Evolutionary conservation across 2,113 vertebrate genomes (phyloP).

Genomic region (Cariama cristata): DNA sequence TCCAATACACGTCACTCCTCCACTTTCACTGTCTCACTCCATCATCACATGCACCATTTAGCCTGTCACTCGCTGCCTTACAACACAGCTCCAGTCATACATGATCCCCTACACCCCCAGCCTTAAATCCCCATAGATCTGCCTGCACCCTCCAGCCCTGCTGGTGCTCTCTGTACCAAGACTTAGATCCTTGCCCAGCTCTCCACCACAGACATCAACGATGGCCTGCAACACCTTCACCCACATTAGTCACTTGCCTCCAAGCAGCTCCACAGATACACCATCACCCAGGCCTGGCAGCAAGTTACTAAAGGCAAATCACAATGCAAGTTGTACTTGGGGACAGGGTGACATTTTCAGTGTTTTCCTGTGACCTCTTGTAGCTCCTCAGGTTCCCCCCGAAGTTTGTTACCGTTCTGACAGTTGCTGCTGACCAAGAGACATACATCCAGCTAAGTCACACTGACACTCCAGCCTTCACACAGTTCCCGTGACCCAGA

Average conservation of each 20-base stretch:
- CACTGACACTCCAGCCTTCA: neutral
- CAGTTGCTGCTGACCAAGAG: neutral
- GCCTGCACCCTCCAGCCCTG: neutral
- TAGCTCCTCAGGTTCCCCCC: neutral
- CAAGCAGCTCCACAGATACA: neutral
- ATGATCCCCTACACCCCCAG: fast-evolving
- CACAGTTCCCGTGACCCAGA: fast-evolving
- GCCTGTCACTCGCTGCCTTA: neutral
- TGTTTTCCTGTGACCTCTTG: neutral
- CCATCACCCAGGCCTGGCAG: neutral
- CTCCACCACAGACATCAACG: neutral
- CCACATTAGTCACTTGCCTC: neutral
- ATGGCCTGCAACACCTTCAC: neutral
- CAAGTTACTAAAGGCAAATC: neutral
- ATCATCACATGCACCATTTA: neutral
- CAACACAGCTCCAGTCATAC: neutral
- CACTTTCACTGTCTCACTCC: neutral
- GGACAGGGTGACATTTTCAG: neutral
- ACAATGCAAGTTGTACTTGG: fast-evolving
- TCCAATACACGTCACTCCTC: neutral
- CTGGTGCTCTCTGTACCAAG: fast-evolving
- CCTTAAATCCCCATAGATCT: neutral
- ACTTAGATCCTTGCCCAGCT: neutral
- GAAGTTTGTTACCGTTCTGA: neutral
- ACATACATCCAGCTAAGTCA: neutral